These are phyloP conservation scores for Galerucella pusilla DNA, from an alignment of 2,888 invertebrate genomes.

Conservation along the genomic window DNA sequence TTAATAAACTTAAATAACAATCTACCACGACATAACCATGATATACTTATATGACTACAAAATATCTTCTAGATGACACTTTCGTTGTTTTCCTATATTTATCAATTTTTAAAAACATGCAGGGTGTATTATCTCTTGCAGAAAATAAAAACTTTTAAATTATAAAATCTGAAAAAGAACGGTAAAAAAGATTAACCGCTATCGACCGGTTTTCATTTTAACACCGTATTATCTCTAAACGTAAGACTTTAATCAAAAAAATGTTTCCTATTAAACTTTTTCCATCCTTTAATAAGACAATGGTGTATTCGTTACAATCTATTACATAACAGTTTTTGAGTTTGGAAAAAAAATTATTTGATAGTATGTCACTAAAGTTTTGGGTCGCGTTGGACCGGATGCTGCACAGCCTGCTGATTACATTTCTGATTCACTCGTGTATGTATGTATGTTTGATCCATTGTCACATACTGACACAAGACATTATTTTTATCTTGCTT, in stretches of 20 bases:
- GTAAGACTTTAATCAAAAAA: slow-evolving; percentile 6
- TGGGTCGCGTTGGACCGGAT: too few species aligned
- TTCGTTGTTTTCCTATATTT: neutral
- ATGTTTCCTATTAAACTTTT: neutral
- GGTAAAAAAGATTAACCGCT: slow-evolving; percentile 3
- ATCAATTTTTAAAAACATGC: slow-evolving; percentile 6
- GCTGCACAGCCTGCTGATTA: too few species aligned
- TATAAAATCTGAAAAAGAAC: slow-evolving; percentile 3
- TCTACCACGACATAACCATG: too few species aligned
- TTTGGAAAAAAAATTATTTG: neutral
- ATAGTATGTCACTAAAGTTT: neutral
- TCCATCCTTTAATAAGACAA: neutral
- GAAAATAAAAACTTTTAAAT: slow-evolving; percentile 9
- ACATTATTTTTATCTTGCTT: too few species aligned
- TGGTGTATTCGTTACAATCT: neutral
- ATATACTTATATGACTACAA: neutral
- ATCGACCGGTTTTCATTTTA: slow-evolving; percentile 9
- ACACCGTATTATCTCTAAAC: slow-evolving; percentile 1
- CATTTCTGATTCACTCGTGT: too few species aligned
- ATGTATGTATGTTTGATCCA: too few species aligned
- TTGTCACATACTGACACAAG: too few species aligned
- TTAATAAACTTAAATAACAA: too few species aligned
- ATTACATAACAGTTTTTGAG: neutral
- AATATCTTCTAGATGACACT: neutral
- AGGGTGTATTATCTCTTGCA: neutral